Base-by-base conservation (phyloP, 2,113 vertebrate genomes). In the Tricholaema leucomelas region DNA sequence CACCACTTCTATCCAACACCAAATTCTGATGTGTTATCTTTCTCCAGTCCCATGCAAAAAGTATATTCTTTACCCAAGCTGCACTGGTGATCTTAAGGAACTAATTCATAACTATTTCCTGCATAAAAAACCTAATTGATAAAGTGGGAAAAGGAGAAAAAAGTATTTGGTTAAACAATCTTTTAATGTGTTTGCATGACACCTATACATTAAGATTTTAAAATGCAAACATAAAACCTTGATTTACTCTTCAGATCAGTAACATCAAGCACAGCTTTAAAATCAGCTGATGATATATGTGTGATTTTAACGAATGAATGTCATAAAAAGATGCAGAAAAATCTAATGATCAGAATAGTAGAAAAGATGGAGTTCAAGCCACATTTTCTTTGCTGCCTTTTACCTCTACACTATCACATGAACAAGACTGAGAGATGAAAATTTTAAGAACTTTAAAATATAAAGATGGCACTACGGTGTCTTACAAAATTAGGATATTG, bases 291-390 rank as follows among this genome's bases (percentile, higher is more conserved):
- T 78, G 42, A 54, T 38, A 50, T 42, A 20, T 25, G 72, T 46
- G 28, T 66, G 61, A 58, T 52, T 91, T 76, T 81, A 61, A 71
- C 33, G 59, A 64, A 76, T 54, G 23, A 75, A 36, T 17, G 12
- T 50, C 74, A 40, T 10, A 65, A 60, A 75, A 61, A 55, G 50
- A 46, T 64, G n/a, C 59, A 79, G 65, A 82, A 66, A 60, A 63
- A 46, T 19, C 69, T 82, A 91, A 95, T 83, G 44, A 94, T 48
- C 38, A 40, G 71, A 87, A 72, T 48, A 73, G 93, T 28, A 91
- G 87, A 69, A 71, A 79, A 54, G 28, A 38, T 70, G 2, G 90
- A 71, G n/a, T 40, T 44, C 35, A 40, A 35, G 30, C 23, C 48
- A 52, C 50, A 56, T 60, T 65, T 48, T 50, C 23, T 44, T 65